Evolutionary conservation across 2,888 invertebrate species (phyloP), one percentile per base, ranked within the genome.

Genomic region (Cyclophora punctaria): DNA sequence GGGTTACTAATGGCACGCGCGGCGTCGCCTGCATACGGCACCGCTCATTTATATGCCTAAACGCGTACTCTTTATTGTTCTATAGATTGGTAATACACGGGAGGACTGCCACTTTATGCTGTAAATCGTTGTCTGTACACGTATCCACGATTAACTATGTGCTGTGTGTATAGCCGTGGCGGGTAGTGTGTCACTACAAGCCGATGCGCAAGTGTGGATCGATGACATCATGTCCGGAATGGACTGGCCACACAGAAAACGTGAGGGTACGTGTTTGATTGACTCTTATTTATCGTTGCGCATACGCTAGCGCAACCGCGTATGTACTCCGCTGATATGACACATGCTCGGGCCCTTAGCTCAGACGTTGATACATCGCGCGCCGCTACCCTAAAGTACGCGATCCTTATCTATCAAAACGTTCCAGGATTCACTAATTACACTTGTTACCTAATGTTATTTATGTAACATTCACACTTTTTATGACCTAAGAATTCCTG

Each of bases 71-170:
- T 86, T 87, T 88, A 88, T 88, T 86, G 87, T 88, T 86, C 83
- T 80, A 83, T 83, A 82, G 86, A 83, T 86, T 71, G 84, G 83
- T 88, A 88, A 87, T 88, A 88, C 87, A 88, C 85, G 81, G 80
- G 80, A 81, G 84, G 84, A 86, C 84, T 81, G 85, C 76, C 86
- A 83, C 79, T 86, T 85, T 82, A 79, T 74, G 83, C 84, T 87
- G 86, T 88, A 88, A 88, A 85, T 82, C 81, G 84, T 81, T 85
- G 84, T 83, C 83, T 76, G 74, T 83, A 85, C 86, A 87, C 83
- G 83, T 83, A 78, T 79, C 73, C 75, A 74, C 82, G 84, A 86
- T 83, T 84, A 85, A 84, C 84, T 81, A 82, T 83, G 80, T 78
- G 80, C 78, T 74, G 69, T 69, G 63, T 62, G 72, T 69, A 68